Evolutionary conservation across 2,113 vertebrate genomes (phyloP), one percentile per base, ranked within the genome.

Genomic region (Nansenia antarctica): DNA sequence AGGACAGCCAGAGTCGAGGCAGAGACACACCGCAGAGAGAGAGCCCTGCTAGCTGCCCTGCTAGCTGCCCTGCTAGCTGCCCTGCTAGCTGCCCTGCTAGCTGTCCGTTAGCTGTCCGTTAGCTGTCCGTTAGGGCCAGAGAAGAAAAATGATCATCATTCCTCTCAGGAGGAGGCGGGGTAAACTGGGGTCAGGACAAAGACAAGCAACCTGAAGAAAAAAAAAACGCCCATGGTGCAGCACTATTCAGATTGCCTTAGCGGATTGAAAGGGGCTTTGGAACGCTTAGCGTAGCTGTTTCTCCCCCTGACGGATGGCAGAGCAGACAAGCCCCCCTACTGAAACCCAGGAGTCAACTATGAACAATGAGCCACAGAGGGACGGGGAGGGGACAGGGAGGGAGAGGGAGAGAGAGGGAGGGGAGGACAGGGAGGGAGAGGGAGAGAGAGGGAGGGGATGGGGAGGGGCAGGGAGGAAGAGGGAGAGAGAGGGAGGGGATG

Each of bases 161-260:
- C 55, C 27, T 58, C 26, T 58, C 29, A 31, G 26, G 34, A 14
- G 9, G 5, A 49, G 49, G 24, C 61, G 54, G 72, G 69, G 71
- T 62, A 69, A 74, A 68, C 27, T 2, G 30, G 67, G 65, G 74
- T 78, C 67, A 55, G 18, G 60, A 74, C 49, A 86, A 71, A 76
- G 59, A 80, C 58, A n/a, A 80, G 62, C 68, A 69, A 68, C 62
- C 54, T 11, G 26, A 49, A 65, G 30, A 32, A 62, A 75, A 76
- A n/a, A n/a, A n/a, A n/a, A n/a, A n/a, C n/a, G n/a, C 73, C 78
- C 77, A 78, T 62, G 47, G 70, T 27, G 34, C 61, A 49, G 81
- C 75, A 82, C 68, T 86, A 87, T 69, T 58, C 63, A 78, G 74
- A 89, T 82, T 81, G 81, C 73, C 65, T 53, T 69, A 66, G 74